These are phyloP conservation scores for Agrypnia vestita DNA, from an alignment of 1,140 invertebrate genomes.

Conservation along the genomic window DNA sequence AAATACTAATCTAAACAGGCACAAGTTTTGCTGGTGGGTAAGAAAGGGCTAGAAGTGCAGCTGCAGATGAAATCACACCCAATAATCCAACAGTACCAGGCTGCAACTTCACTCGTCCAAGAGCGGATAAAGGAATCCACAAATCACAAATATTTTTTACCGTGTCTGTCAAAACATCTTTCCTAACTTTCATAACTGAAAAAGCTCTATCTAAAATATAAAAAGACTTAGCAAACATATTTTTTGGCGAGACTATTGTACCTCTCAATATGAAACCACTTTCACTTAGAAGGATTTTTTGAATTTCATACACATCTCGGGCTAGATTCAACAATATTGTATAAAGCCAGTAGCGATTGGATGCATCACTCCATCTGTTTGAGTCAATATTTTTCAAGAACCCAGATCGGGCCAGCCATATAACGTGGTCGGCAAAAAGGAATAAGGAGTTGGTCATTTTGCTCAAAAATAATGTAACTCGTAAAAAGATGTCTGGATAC, in stretches of 20 bases:
- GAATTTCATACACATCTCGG: constrained; percentile 84
- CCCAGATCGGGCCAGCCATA: constrained; percentile 83
- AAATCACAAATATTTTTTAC: constrained; percentile 86
- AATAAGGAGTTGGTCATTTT: constrained; percentile 83
- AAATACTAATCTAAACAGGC: constrained; percentile 67
- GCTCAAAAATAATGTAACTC: constrained; percentile 80
- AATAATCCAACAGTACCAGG: constrained; percentile 80
- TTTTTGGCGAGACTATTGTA: constrained; percentile 3
- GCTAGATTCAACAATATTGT: constrained; percentile 81
- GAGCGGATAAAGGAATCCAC: constrained; percentile 81
- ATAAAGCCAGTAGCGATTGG: constrained; percentile 84
- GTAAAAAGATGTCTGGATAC: constrained; percentile 77
- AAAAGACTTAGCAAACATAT: constrained; percentile 39
- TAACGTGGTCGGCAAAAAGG: constrained; percentile 84
- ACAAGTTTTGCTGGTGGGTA: constrained; percentile 77
- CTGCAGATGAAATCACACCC: constrained; percentile 82
- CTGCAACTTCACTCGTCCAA: constrained; percentile 80
- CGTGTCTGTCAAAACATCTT: constrained; percentile 80
- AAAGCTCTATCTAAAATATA: constrained; percentile 43
- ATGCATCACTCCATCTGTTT: constrained; percentile 78
- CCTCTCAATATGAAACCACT: constrained; percentile 27
- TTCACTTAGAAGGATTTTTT: constrained; percentile 41
- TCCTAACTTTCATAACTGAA: constrained; percentile 65
- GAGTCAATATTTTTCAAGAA: constrained; percentile 77
- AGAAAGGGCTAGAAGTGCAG: constrained; percentile 79